These are phyloP conservation scores for Octonoba sinensis DNA, from an alignment of 2,888 invertebrate genomes.

Conservation along the genomic window DNA sequence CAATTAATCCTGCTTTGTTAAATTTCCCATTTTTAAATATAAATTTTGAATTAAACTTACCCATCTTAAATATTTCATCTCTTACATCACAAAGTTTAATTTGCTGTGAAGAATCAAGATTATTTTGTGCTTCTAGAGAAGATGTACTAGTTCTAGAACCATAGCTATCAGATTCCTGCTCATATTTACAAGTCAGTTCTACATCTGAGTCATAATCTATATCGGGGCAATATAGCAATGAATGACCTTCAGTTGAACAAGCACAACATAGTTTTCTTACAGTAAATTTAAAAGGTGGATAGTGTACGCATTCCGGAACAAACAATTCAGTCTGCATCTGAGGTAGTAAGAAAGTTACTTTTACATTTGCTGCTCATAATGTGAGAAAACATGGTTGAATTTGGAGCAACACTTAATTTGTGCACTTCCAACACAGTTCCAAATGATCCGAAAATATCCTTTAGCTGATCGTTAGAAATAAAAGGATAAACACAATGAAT, in stretches of 20 bases:
- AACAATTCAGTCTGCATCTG: background rate
- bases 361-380: slow-evolving; percentile 32
- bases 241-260: slow-evolving; percentile 35
- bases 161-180: too few species aligned
- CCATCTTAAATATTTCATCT: too few species aligned
- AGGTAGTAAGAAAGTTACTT: slow-evolving; percentile 25
- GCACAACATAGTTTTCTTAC: slow-evolving; percentile 26
- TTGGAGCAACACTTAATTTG: slow-evolving; percentile 10
- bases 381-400: slow-evolving; percentile 35
- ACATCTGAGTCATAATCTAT: slow-evolving; percentile 4
- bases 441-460: slow-evolving; percentile 18
- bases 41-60: too few species aligned
- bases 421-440: slow-evolving; percentile 21
- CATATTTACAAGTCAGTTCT: too few species aligned
- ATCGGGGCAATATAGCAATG: slow-evolving; percentile 24
- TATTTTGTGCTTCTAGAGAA: too few species aligned
- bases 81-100: too few species aligned
- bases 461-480: slow-evolving; percentile 9
- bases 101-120: too few species aligned
- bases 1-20: too few species aligned
- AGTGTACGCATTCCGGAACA: slow-evolving; percentile 11
- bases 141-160: too few species aligned
- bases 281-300: slow-evolving; percentile 20
- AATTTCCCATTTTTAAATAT: too few species aligned
- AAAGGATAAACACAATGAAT: slow-evolving; percentile 27